phyloP scores from a whole-genome alignment of 1,140 invertebrate genomes.

The Brachystomella parvula region DNA sequence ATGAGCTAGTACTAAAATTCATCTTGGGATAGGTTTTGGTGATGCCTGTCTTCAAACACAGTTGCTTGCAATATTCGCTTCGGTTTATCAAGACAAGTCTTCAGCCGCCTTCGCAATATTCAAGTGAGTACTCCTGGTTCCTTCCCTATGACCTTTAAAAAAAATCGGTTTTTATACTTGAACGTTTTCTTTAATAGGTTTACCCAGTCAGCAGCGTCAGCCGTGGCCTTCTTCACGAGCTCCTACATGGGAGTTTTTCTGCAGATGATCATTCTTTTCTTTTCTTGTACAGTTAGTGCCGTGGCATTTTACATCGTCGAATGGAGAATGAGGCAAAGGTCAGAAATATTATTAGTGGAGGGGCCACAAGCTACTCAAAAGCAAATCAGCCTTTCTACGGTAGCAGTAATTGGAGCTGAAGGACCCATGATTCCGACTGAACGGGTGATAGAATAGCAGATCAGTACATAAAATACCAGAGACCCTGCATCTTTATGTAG shows the following conservation, averaged over 20 bases:
- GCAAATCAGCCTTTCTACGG: too few species aligned
- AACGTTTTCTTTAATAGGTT: conserved; percentile 29
- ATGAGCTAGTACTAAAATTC: neutral
- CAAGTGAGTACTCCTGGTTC: too few species aligned
- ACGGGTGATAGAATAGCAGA: too few species aligned
- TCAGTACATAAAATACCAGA: too few species aligned
- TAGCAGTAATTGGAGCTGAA: too few species aligned
- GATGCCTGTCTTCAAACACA: conserved; percentile 35
- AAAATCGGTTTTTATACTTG: too few species aligned
- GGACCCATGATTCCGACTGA: too few species aligned
- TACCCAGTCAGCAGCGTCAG: conserved; percentile 34
- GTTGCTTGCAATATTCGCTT: conserved; percentile 33
- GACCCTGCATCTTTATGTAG: too few species aligned
- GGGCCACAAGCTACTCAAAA: too few species aligned
- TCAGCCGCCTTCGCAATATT: conserved; percentile 36
- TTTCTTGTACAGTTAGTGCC: conserved; percentile 16
- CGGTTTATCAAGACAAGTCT: conserved; percentile 35
- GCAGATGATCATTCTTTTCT: conserved; percentile 26
- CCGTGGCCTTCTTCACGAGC: conserved; percentile 28
- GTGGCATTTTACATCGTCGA: conserved; percentile 28
- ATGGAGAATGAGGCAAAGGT: conserved; percentile 18
- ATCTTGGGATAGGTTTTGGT: conserved; percentile 28
- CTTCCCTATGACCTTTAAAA: too few species aligned
- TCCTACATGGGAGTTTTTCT: conserved; percentile 26
- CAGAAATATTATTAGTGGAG: too few species aligned